Evolutionary conservation across 2,888 invertebrate species (phyloP), one percentile per base, ranked within the genome.

Genomic region (Parelbella ahira): DNA sequence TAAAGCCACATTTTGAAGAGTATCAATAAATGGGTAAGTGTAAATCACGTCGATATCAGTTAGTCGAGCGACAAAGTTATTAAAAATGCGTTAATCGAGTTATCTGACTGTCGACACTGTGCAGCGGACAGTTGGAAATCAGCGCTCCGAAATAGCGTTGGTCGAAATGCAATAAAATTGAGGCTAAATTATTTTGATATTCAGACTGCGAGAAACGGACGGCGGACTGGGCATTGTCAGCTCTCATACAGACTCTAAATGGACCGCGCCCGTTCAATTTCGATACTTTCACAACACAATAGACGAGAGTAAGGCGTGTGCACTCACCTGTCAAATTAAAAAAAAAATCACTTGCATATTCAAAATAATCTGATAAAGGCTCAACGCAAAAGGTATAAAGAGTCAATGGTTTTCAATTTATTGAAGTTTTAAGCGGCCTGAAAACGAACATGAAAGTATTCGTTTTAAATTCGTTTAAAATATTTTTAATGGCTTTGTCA

Each of bases 321-420:
- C 87, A 62, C 58, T 84, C 82, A 83, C 79, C 82, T 86, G 80
- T 78, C 78, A 86, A 86, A 87, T 87, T 83, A 86, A 84, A 84
- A 69, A n/a, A 60, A 67, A 39, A 84, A 81, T 76, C 76, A 75
- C 78, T 75, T 73, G 72, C 74, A 78, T 73, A 75, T 81, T 75
- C 76, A 77, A 79, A 58, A 60, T 59, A 59, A 60, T 53, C 49
- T 48, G 48, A 51, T 55, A 54, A 58, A 63, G 44, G 49, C 18
- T 41, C 13, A 25, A 33, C 20, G 33, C 27, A 41, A 41, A 41
- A 33, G 25, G 32, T 32, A 25, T 11, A 32, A 32, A 33, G 20
- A 33, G 33, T 19, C 19, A 27, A 13, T 19, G 24, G 33, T 13
- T 11, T 41, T 41, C 27, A 41, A 41, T 41, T 41, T 41, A 41